These are phyloP conservation scores for Paramormyrops hopkinsi DNA, from an alignment of 2,797 vertebrate species.

Conservation along the genomic window DNA sequence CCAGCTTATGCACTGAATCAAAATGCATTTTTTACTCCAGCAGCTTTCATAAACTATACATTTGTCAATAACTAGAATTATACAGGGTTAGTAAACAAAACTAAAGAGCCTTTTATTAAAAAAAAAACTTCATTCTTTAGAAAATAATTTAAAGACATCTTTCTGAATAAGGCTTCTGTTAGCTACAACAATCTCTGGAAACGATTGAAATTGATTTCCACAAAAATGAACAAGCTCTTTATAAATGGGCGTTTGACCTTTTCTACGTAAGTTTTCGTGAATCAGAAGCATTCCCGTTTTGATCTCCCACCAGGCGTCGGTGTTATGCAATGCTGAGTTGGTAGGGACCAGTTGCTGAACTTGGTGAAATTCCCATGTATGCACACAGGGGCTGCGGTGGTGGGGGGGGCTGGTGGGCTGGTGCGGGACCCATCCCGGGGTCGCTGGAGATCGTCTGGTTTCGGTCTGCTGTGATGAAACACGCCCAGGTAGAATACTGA, in stretches of 20 bases:
- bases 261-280: not conserved
- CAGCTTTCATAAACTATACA: not conserved
- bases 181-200: not conserved
- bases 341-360: constrained; percentile 57
- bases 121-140: not conserved
- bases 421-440: not conserved
- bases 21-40: not conserved
- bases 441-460: not conserved
- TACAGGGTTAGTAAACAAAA: not conserved
- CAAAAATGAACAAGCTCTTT: not conserved
- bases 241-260: not conserved
- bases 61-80: not conserved
- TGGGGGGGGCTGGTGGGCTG: not conserved
- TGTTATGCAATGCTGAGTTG: constrained; percentile 29
- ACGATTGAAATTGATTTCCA: not conserved
- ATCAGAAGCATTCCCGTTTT: constrained; percentile 3
- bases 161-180: not conserved
- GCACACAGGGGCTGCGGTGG: constrained; percentile 28
- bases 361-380: constrained; percentile 42
- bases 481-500: not conserved
- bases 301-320: not conserved
- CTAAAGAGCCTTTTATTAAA: not conserved
- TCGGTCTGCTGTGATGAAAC: not conserved
- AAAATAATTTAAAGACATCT: not conserved
- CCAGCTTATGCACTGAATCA: not conserved